These are phyloP conservation scores for Scolopax bukidnonensis DNA, from an alignment of 2,797 vertebrate genomes.

Conservation along the genomic window DNA sequence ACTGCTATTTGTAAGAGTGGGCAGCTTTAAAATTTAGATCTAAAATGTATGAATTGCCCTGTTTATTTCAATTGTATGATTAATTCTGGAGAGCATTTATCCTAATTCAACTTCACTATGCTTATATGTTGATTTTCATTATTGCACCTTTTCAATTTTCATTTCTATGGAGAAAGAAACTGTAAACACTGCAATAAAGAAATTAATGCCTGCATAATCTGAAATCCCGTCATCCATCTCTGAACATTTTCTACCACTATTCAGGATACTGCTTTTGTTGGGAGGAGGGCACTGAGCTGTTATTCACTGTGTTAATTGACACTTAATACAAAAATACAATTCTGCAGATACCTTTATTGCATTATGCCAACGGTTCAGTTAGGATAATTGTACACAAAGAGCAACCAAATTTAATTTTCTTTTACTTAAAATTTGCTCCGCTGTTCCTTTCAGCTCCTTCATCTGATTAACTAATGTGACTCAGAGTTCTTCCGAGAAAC, in stretches of 20 bases:
- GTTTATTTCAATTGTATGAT: neutral
- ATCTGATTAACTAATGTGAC: constrained; percentile 78
- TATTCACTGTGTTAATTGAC: constrained; percentile 51
- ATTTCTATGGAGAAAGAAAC: neutral
- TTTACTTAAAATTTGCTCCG: constrained; percentile 70
- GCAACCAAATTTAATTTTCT: constrained; percentile 78
- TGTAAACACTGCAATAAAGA: neutral
- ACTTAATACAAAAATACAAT: constrained; percentile 43
- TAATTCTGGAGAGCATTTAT: neutral
- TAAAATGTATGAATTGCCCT: neutral
- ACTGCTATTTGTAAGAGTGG: neutral
- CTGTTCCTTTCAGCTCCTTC: constrained; percentile 76
- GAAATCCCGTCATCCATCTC: neutral
- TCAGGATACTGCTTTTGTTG: constrained; percentile 1
- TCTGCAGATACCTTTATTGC: constrained; percentile 66
- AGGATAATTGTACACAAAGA: constrained; percentile 78
- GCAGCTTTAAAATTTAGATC: neutral
- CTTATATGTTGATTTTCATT: neutral
- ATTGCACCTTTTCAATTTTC: neutral
- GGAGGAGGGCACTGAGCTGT: neutral
- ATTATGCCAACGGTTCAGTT: constrained; percentile 77
- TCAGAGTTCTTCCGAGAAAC: constrained; percentile 74
- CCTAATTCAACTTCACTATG: neutral
- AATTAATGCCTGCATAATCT: neutral
- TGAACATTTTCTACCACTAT: neutral